Base-by-base conservation (phyloP, 2,888 invertebrate species). In the Sarcophaga rosellei region DNA sequence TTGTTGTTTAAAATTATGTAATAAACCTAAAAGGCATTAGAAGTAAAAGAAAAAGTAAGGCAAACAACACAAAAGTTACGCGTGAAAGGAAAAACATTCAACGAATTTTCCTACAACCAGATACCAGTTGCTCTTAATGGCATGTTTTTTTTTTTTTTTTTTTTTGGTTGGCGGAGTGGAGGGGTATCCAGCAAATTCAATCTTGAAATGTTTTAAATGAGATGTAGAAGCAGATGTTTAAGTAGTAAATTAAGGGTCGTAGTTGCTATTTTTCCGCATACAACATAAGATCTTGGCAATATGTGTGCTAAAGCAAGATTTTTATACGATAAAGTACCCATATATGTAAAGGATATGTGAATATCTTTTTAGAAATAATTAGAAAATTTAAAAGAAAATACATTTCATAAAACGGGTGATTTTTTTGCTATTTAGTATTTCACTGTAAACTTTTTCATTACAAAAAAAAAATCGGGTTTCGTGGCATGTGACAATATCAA, bases 81-180 rank as follows among this genome's bases (percentile, higher is more conserved):
- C 35, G 35, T 35, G 5, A 53, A 53, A 69, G 23, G n/a, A 53
- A 25, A 47, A 53, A 69, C 25, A 53, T 69, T 53, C 23, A 23
- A 25, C 23, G 23, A 69, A 23, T 69, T 69, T 69, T 53, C 2
- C 8, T 23, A 53, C 35, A 53, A 10, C 47, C 10, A 53, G 53
- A 70, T 70, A 70, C 47, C 69, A 70, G 23, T 70, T 70, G 69
- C 69, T 68, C 21, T 47, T 47, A 68, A 68, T 68, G 68, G 23
- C 68, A 25, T 57, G 25, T 25, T 11, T 68, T 25, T 10, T 2
- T 35, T 35, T 35, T 35, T 35, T 0, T 0, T 35, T 35, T 35
- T 35, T 6, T 35, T 35, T 0, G 6, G 35, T 6, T 6, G 1
- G 25, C 5, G 35, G 35, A 25, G 2, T 0, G 35, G 35, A 1